These are phyloP conservation scores for Macropodus opercularis DNA, from an alignment of 2,797 vertebrate species.

Conservation along the genomic window DNA sequence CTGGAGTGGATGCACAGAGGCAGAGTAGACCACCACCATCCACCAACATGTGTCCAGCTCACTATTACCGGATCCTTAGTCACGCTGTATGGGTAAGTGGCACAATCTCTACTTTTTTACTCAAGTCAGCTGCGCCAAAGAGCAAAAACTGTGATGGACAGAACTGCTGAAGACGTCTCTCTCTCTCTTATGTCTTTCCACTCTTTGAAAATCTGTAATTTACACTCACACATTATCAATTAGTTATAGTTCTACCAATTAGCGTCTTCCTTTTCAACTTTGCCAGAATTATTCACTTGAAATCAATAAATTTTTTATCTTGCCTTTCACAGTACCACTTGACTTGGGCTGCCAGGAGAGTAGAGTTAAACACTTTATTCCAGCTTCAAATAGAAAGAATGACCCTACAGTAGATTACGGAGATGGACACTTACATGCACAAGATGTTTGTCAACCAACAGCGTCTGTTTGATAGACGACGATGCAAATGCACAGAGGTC, in stretches of 20 bases:
- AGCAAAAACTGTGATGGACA: slow-evolving; percentile 44
- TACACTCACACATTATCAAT: slow-evolving; percentile 67
- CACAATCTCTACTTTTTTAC: slow-evolving; percentile 52
- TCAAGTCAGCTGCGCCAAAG: slow-evolving; percentile 31
- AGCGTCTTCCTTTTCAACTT: slow-evolving; percentile 64
- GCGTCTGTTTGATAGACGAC: slow-evolving; percentile 11
- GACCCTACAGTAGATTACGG: background rate
- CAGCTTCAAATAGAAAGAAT: slow-evolving; percentile 26
- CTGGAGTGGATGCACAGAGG: slow-evolving; percentile 58
- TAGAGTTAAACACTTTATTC: slow-evolving; percentile 32
- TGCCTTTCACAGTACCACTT: slow-evolving; percentile 38
- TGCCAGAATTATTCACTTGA: slow-evolving; percentile 67
- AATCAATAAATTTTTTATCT: slow-evolving; percentile 73
- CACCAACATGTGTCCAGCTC: slow-evolving; percentile 38
- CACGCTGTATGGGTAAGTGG: slow-evolving; percentile 57
- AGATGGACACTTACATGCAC: slow-evolving; percentile 10
- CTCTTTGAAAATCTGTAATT: slow-evolving; percentile 71
- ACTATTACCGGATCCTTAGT: slow-evolving; percentile 36
- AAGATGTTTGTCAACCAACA: background rate
- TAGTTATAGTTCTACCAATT: slow-evolving; percentile 72
- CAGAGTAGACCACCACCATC: slow-evolving; percentile 54
- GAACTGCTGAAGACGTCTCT: slow-evolving; percentile 36
- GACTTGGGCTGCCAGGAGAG: slow-evolving; percentile 50
- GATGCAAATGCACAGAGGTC: background rate
- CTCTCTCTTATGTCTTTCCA: slow-evolving; percentile 40